Conservation (phyloP, 2,113 vertebrate species). For the Callipepla californica region DNA sequence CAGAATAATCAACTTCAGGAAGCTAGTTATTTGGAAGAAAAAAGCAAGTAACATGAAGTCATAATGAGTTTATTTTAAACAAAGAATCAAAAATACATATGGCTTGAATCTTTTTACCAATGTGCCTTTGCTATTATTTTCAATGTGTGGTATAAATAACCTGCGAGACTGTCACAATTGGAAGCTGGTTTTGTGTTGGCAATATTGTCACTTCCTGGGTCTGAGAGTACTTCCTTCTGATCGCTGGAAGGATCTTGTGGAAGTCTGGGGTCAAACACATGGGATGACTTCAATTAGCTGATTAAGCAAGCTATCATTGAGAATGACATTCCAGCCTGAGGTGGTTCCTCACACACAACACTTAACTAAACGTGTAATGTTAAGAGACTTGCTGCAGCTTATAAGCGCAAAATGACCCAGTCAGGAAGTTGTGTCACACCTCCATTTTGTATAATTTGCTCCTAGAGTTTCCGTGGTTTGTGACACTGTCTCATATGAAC, state of each 20-base stretch:
- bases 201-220: constrained; percentile 29
- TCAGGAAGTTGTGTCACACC: constrained; percentile 52
- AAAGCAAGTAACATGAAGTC: neutral
- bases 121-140: constrained; percentile 4
- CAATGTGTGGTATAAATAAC: neutral
- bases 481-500: neutral
- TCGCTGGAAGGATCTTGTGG: neutral
- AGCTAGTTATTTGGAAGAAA: neutral
- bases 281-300: neutral
- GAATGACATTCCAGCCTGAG: neutral
- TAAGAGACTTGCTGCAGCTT: neutral
- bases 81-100: neutral
- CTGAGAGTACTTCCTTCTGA: constrained; percentile 40
- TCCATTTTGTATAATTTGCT: constrained; percentile 34
- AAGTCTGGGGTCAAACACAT: constrained; percentile 17
- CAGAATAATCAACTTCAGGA: neutral
- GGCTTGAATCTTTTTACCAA: neutral
- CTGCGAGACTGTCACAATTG: neutral
- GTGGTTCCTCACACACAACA: neutral
- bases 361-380: neutral
- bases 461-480: constrained; percentile 5
- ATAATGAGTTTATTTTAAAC: neutral
- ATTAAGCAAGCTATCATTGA: neutral
- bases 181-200: neutral
- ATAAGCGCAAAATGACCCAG: constrained; percentile 3